Base-by-base conservation (phyloP, 1,140 invertebrate species). In the Ceratina australensis region DNA sequence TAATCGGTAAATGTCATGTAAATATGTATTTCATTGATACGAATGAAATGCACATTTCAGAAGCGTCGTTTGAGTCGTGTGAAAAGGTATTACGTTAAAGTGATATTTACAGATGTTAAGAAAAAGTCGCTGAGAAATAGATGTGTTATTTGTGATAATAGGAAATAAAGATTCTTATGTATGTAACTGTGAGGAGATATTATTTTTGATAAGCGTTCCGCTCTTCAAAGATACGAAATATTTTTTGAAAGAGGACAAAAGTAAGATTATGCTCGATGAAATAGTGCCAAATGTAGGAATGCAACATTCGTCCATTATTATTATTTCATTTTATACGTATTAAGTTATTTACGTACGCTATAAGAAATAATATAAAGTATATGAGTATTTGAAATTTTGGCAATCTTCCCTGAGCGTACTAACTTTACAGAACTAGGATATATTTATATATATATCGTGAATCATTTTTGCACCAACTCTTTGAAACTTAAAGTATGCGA, bases 391-490 rank as follows among this genome's bases (percentile, higher is more conserved):
- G 57, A 63, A 72, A 78, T 67, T 81, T 78, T 81, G 79, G 75
- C 79, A 80, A 80, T n/a, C 24, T 78, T 72, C 68, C 75, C 79
- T 81, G 76, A 81, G 79, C 67, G 57, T 72, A 78, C 77, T 80
- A 80, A 77, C 24, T 80, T 49, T 20, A 59, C 49, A 67, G 16
- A 74, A 60, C 24, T 79, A 72, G 13, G 15, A 68, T 61, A n/a
- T 56, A 20, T 56, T 42, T 42, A 42, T 10, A 28, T 2, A 28
- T 28, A 20, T 22, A 15, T 72, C 59, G 69, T 52, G 60, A 71
- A 84, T 78, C 72, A 64, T 28, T 57, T 84, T 24, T 54, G 54
- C 79, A 56, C 59, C 18, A 78, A 81, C 68, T 50, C 33, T 52
- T 73, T 74, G 63, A 68, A 77, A 85, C 69, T 78, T 63, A 66